phyloP scores from a whole-genome alignment of 2,113 vertebrate genomes.

The Cryptomyrus ogoouensis region DNA sequence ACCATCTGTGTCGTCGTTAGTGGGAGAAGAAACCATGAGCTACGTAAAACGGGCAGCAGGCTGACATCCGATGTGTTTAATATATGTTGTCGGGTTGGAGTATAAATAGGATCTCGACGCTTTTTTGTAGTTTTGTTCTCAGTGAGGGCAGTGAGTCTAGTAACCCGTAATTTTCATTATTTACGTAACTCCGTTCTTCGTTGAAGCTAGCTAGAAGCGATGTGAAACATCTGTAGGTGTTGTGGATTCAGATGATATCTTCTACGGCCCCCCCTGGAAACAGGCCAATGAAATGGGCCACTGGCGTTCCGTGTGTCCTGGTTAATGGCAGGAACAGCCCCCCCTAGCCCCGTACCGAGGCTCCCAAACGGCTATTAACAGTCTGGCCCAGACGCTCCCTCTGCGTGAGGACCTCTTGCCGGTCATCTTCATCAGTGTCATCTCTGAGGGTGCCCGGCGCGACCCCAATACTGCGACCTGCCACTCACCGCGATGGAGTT shows the following conservation, averaged over 20 bases:
- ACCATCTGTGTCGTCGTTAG: background rate
- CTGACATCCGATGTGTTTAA: background rate
- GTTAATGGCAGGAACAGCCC: background rate
- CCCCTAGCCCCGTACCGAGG: constrained; percentile 30
- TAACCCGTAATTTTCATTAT: background rate
- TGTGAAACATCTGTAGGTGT: background rate
- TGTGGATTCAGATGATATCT: background rate
- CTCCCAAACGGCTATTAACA: constrained; percentile 62
- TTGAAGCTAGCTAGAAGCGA: background rate
- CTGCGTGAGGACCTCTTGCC: constrained; percentile 38
- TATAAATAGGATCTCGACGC: background rate
- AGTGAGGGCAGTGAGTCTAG: background rate
- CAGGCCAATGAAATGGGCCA: background rate
- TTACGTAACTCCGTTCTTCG: background rate
- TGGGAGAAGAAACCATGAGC: background rate
- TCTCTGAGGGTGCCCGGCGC: constrained; percentile 53
- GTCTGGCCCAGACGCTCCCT: background rate
- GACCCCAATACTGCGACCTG: constrained; percentile 68
- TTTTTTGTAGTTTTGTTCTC: background rate
- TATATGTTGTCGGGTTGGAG: background rate
- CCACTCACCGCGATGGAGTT: constrained; percentile 71
- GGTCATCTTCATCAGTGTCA: constrained; percentile 65
- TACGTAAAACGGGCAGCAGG: background rate
- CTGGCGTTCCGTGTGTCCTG: background rate
- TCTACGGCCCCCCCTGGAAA: background rate